These are phyloP conservation scores for Vanessa tameamea DNA, from an alignment of 1,140 invertebrate genomes.

Conservation along the genomic window DNA sequence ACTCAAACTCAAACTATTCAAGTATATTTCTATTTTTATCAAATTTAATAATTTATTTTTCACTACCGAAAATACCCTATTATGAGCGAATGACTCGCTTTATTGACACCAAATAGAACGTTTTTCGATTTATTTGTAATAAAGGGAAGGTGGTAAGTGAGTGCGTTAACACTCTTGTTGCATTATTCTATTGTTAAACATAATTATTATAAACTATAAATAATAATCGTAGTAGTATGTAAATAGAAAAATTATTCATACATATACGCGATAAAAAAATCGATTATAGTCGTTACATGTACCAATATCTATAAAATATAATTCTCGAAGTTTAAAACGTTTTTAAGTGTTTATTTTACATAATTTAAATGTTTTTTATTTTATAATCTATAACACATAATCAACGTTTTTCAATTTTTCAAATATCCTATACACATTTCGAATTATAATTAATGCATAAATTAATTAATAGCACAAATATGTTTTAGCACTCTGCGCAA, in stretches of 20 bases:
- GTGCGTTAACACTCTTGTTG: background rate
- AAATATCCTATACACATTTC: background rate
- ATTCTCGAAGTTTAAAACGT: background rate
- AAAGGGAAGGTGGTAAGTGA: background rate
- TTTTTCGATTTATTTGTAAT: background rate
- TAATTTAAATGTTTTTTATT: background rate
- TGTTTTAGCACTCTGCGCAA: background rate
- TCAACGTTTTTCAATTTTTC: background rate
- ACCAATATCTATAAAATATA: background rate
- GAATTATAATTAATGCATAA: background rate
- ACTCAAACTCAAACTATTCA: too few species aligned
- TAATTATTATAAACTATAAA: background rate
- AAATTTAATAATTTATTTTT: too few species aligned
- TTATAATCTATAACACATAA: background rate
- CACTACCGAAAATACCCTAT: too few species aligned
- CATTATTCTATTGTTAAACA: background rate
- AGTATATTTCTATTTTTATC: too few species aligned
- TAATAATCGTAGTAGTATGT: background rate
- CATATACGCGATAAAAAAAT: background rate
- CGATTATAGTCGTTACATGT: background rate
- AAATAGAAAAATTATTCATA: background rate
- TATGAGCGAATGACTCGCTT: background rate
- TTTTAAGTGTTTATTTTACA: too few species aligned
- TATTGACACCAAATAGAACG: background rate
- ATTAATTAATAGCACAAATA: constrained; percentile 6